These are phyloP conservation scores for Tursiops truncatus DNA, from an alignment of 2,113 vertebrate species.

Conservation along the genomic window DNA sequence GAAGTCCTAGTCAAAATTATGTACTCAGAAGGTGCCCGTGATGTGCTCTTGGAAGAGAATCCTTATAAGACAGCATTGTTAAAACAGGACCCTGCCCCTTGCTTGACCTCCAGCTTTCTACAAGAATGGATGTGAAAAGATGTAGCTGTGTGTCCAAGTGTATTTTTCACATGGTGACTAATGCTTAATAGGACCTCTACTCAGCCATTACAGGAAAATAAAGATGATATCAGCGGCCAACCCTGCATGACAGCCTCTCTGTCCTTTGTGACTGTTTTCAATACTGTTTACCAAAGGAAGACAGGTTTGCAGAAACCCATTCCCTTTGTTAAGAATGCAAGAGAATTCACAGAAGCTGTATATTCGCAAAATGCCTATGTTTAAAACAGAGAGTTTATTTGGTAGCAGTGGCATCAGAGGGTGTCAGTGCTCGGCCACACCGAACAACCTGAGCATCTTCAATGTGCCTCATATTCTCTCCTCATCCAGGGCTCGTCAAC, in stretches of 20 bases:
- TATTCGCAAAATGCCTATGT: background rate
- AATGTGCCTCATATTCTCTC: background rate
- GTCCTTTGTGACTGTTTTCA: conserved; percentile 70
- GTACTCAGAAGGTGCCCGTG: background rate
- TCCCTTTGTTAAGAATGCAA: conserved; percentile 38
- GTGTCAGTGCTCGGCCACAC: background rate
- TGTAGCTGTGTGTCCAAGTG: conserved; percentile 57
- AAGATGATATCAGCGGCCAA: conserved; percentile 68
- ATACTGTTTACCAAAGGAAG: conserved; percentile 66
- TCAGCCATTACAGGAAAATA: conserved; percentile 57
- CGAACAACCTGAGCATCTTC: background rate
- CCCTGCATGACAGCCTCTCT: conserved; percentile 52
- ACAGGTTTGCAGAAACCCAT: conserved; percentile 46
- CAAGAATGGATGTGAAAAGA: conserved; percentile 65
- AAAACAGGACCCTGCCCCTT: conserved; percentile 46
- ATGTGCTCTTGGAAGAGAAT: background rate
- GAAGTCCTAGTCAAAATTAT: background rate
- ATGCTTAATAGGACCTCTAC: conserved; percentile 54
- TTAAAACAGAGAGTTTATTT: background rate
- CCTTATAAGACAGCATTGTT: background rate
- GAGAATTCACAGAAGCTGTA: background rate
- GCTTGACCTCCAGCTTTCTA: conserved; percentile 56
- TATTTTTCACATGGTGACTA: conserved; percentile 77
- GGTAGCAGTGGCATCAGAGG: background rate
- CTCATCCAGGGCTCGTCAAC: background rate